Percentiles rank a stretch among this genome's conserved stretches.
Evolutionary conservation across 1,140 invertebrate genomes (phyloP).

Genomic region (Manduca sexta): DNA sequence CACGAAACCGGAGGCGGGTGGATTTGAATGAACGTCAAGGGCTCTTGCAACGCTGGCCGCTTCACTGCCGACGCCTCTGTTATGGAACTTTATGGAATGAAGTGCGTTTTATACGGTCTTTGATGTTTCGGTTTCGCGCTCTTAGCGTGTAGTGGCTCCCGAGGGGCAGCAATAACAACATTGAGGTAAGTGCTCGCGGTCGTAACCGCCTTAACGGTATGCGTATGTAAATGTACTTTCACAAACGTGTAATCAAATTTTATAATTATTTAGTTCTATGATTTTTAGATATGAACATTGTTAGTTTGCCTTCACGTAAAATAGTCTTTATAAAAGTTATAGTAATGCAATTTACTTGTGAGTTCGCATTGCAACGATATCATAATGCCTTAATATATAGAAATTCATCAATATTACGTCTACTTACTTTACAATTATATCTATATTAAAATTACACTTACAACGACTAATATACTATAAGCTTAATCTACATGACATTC

Average conservation of each 20-base stretch:
- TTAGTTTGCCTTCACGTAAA: too few species aligned
- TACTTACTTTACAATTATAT: too few species aligned
- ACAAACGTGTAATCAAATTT: slow-evolving; percentile 14
- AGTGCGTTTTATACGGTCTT: slow-evolving; percentile 58
- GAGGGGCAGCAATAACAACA: slow-evolving; percentile 40
- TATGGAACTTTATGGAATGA: slow-evolving; percentile 52
- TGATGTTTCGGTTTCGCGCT: slow-evolving; percentile 55
- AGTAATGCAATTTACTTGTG: too few species aligned
- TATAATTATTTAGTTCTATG: slow-evolving; percentile 4
- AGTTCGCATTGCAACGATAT: too few species aligned
- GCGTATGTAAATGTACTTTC: slow-evolving; percentile 25
- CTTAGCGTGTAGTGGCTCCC: slow-evolving; percentile 42
- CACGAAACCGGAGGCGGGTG: slow-evolving; percentile 9
- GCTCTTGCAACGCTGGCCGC: slow-evolving; percentile 34
- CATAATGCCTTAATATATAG: too few species aligned
- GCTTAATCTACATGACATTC: too few species aligned
- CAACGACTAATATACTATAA: too few species aligned
- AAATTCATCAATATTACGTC: too few species aligned
- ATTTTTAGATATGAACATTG: too few species aligned
- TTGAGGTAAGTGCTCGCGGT: slow-evolving; percentile 31
- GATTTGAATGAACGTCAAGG: slow-evolving; percentile 22
- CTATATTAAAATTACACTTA: too few species aligned
- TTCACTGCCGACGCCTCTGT: slow-evolving; percentile 38
- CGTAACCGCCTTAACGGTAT: slow-evolving; percentile 26
- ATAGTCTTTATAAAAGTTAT: too few species aligned